Percentiles rank a stretch among this genome's conserved stretches.
Evolutionary conservation across 2,888 invertebrate genomes (phyloP).

Genomic region (Cataglyphis albicans): DNA sequence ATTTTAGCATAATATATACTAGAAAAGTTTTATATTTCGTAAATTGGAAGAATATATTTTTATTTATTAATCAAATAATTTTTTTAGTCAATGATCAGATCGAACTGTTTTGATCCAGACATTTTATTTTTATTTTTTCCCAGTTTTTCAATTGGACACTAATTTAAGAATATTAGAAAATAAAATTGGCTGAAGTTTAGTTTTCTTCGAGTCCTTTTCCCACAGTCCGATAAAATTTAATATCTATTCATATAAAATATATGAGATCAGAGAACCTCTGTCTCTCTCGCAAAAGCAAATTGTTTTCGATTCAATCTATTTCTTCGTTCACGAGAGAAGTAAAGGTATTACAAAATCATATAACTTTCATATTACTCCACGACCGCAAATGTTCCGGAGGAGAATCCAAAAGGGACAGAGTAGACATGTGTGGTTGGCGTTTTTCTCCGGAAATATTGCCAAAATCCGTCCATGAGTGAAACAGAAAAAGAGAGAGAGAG

Average conservation of each 20-base stretch:
- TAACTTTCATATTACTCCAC: conserved; percentile 13
- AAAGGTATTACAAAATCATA: conserved; percentile 28
- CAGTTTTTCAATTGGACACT: not conserved
- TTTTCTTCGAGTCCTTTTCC: not conserved
- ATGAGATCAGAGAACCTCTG: not conserved
- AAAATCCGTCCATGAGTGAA: conserved; percentile 6
- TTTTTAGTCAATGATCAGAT: not conserved
- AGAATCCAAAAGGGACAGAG: not conserved
- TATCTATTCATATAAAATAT: not conserved
- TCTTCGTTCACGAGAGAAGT: not conserved
- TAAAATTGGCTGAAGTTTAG: not conserved
- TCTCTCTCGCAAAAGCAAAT: conserved; percentile 5
- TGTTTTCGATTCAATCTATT: conserved; percentile 20
- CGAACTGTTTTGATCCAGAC: not conserved
- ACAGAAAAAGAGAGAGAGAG: not conserved
- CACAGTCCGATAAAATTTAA: conserved; percentile 25
- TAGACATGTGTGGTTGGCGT: not conserved
- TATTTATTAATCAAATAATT: not conserved
- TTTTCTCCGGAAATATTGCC: conserved; percentile 29
- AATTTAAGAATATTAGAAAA: not conserved
- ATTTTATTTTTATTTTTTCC: not conserved
- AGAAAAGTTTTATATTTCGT: not conserved
- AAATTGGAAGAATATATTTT: not conserved
- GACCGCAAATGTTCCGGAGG: not conserved
- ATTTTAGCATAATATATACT: not conserved